Conservation (phyloP, 1,140 invertebrate species). For the Sycobia sp. region DNA sequence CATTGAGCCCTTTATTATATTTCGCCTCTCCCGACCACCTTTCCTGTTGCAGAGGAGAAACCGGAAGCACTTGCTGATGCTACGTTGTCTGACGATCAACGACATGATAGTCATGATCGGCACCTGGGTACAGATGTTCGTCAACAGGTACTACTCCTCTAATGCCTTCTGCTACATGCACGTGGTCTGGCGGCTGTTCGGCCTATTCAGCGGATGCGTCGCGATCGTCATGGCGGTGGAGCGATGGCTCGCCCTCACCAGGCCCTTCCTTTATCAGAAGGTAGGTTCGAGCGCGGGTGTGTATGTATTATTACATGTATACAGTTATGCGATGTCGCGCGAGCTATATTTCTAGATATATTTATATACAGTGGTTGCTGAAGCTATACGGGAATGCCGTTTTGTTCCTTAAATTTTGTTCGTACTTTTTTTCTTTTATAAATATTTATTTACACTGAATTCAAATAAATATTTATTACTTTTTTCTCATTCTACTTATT, state of each 20-base stretch:
- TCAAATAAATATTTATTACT: too few relatives aligned
- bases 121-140: slow-evolving; percentile 69
- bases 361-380: too few relatives aligned
- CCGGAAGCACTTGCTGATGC: slow-evolving; percentile 78
- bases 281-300: slow-evolving; percentile 57
- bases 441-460: too few relatives aligned
- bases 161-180: slow-evolving; percentile 69
- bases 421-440: too few relatives aligned
- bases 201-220: slow-evolving; percentile 83
- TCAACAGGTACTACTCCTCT: slow-evolving; percentile 61
- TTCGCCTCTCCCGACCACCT: slow-evolving; percentile 13
- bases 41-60: slow-evolving; percentile 68
- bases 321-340: too few relatives aligned
- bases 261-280: slow-evolving; percentile 88
- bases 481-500: too few relatives aligned
- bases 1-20: too few relatives aligned
- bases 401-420: too few relatives aligned
- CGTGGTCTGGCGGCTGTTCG: slow-evolving; percentile 79
- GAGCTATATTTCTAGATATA: too few relatives aligned
- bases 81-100: slow-evolving; percentile 78
- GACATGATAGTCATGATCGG: slow-evolving; percentile 78
- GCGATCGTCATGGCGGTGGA: slow-evolving; percentile 86
- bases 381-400: too few relatives aligned
- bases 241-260: slow-evolving; percentile 81
- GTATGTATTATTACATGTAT: not conserved